Evolutionary conservation across 2,797 vertebrate species (phyloP), one percentile per base, ranked within the genome.

Genomic region (Notolabrus celidotus): DNA sequence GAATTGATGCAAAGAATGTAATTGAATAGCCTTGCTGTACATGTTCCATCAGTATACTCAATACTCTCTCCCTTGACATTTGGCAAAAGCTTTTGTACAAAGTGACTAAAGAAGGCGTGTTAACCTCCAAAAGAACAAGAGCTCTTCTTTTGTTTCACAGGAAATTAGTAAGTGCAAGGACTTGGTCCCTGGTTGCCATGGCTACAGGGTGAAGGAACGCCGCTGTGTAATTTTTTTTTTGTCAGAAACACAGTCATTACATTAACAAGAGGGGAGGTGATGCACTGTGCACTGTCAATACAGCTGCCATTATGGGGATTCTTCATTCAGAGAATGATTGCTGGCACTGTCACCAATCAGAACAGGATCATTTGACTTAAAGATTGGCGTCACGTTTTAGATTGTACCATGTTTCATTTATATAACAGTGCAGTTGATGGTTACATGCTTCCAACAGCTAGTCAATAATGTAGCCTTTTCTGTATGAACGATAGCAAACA

Each of bases 241-340:
- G 15, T 45, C 43, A 52, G 43, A 57, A 42, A 38, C 29, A 4
- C 16, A 53, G 31, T 49, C 39, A 58, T 71, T 52, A 57, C 19
- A 17, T 31, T 8, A 38, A 1, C 0, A 15, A n/a, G 27, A 33
- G 43, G 16, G 25, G 14, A 34, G 27, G 20, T 27, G 41, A 19
- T 2, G n/a, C 5, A 4, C 41, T 22, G 52, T n/a, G 8, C 2
- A 5, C 7, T 50, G 11, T n/a, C 23, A 1, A 43, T 6, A 6
- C 10, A 36, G 34, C 43, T 51, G 17, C 12, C 25, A 20, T 38
- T 12, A 12, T 7, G 20, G 51, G 27, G 15, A 58, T n/a, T 25
- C n/a, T 19, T 25, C 60, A 4, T 51, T 31, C 8, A 1, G 34
- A 14, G 14, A 36, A 15, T 15, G 8, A 49, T 2, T 39, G 36